phyloP scores from a whole-genome alignment of 2,888 invertebrate genomes.

The Noctua pronuba region DNA sequence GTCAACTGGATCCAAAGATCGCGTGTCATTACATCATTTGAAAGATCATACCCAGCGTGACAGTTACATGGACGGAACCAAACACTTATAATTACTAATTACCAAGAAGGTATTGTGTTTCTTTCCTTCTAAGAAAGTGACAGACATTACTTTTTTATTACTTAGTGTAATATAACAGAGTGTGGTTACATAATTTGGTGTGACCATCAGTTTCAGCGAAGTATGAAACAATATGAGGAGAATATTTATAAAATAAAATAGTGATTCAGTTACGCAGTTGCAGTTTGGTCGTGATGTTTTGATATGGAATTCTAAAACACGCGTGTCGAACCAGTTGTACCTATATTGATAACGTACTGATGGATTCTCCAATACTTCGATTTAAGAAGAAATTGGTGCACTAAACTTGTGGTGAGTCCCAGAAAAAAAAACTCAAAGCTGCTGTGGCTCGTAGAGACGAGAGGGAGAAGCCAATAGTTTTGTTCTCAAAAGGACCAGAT shows the following conservation, averaged over 20 bases:
- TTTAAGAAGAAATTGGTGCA: not conserved
- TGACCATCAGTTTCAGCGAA: slow-evolving; percentile 33
- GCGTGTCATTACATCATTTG: slow-evolving; percentile 1
- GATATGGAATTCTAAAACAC: slow-evolving; percentile 18
- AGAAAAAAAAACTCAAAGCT: not conserved
- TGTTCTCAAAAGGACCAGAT: not conserved
- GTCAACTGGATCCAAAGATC: not conserved
- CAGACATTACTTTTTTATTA: not conserved
- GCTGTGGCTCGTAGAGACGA: not conserved
- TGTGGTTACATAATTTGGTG: slow-evolving; percentile 33
- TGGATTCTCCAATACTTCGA: not conserved
- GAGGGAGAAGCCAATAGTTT: not conserved
- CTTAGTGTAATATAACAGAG: slow-evolving; percentile 13
- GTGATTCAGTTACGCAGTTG: slow-evolving; percentile 32
- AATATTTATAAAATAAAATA: slow-evolving; percentile 59
- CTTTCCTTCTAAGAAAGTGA: slow-evolving; percentile 25
- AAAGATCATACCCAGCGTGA: slow-evolving; percentile 17
- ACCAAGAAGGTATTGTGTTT: slow-evolving; percentile 1
- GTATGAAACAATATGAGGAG: slow-evolving; percentile 33
- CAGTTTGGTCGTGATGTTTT: slow-evolving; percentile 34
- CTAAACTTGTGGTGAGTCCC: not conserved
- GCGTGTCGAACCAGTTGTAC: not conserved
- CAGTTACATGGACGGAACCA: slow-evolving; percentile 26
- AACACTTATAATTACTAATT: slow-evolving; percentile 23
- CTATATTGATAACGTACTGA: not conserved